Conservation (phyloP, 2,888 invertebrate species). For the Mythimna ferrago region DNA sequence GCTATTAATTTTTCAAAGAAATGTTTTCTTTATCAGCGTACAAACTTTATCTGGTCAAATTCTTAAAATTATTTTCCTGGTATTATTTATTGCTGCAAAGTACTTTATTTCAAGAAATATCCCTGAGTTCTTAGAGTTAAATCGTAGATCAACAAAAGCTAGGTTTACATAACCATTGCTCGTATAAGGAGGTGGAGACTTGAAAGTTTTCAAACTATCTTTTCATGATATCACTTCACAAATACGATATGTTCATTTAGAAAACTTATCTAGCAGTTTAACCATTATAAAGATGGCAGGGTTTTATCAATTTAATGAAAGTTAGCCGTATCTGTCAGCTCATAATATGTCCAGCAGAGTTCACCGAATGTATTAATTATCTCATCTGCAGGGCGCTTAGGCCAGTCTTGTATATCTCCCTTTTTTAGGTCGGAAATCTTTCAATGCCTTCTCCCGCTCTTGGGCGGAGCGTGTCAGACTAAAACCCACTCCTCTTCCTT, state of each 20-base stretch:
- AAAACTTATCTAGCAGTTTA: background rate
- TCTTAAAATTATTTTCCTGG: background rate
- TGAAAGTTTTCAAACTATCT: background rate
- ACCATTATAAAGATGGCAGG: background rate
- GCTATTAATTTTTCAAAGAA: conserved; percentile 32
- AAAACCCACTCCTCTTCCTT: too few relatives aligned
- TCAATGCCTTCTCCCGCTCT: too few relatives aligned
- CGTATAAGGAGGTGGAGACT: background rate
- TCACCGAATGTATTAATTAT: background rate
- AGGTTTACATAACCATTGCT: too few relatives aligned
- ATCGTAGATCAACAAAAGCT: background rate
- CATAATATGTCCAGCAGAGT: background rate
- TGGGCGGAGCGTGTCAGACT: too few relatives aligned
- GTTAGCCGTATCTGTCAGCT: background rate
- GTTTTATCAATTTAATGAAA: background rate
- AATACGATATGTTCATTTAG: too few relatives aligned
- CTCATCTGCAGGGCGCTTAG: background rate
- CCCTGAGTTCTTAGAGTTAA: background rate
- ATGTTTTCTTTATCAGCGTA: conserved; percentile 14
- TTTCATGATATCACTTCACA: background rate
- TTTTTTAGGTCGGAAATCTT: too few relatives aligned
- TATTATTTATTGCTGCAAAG: background rate
- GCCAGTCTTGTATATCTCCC: too few relatives aligned
- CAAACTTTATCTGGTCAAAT: background rate
- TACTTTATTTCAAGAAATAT: background rate